A percentile compares a stretch with the other conserved stretches of the same genome.
Evolutionary conservation across 2,888 invertebrate species (phyloP).

Genomic region (Augochlorella aurata): DNA sequence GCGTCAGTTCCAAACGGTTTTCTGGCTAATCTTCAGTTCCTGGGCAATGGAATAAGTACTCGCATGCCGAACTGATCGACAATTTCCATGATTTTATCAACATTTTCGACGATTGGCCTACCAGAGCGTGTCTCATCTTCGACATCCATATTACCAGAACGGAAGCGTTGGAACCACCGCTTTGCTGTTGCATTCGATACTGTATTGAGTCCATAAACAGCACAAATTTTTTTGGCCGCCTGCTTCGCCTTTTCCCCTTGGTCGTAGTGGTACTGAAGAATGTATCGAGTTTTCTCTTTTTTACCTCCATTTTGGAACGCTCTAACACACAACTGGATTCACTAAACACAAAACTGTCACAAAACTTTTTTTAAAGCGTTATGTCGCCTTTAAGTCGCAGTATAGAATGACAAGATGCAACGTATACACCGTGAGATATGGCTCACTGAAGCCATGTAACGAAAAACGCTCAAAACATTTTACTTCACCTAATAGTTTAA

Average conservation of each 20-base stretch:
- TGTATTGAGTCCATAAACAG: conserved; percentile 28
- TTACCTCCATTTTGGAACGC: too few relatives aligned
- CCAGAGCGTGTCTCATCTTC: not conserved
- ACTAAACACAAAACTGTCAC: too few relatives aligned
- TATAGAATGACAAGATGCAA: not conserved
- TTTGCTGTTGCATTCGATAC: conserved; percentile 34
- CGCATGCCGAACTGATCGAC: not conserved
- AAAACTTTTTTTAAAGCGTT: too few relatives aligned
- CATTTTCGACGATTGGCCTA: not conserved
- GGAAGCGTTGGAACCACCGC: conserved; percentile 29
- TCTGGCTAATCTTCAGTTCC: not conserved
- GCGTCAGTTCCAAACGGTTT: not conserved
- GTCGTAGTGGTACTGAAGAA: conserved; percentile 25
- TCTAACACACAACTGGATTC: too few relatives aligned
- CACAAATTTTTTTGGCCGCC: conserved; percentile 29
- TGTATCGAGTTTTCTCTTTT: not conserved
- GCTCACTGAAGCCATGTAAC: not conserved
- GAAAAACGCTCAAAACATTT: not conserved
- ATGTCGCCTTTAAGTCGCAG: not conserved
- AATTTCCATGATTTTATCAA: conserved; percentile 2
- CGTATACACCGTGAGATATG: not conserved
- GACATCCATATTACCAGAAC: conserved; percentile 3
- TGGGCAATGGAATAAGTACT: not conserved
- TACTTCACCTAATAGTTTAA: not conserved
- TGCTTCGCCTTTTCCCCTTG: conserved; percentile 26